Base-by-base conservation (phyloP, 2,797 vertebrate species). In the Molossus alvarezi region DNA sequence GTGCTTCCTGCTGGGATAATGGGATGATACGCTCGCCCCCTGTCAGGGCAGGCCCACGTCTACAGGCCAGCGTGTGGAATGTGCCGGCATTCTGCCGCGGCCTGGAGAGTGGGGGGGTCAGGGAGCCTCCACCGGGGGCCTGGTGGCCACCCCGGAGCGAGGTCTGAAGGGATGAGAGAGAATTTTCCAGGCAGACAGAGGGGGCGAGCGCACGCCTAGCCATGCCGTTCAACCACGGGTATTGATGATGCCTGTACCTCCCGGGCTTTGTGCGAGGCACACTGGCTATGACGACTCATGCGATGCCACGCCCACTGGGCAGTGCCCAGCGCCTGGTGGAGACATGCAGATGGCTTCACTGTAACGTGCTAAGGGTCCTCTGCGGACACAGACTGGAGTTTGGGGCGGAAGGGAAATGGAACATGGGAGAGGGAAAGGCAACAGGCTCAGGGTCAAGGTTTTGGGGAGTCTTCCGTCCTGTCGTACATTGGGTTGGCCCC, bases 281-380 rank as follows among this genome's bases (percentile, higher is more conserved):
- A 5, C 55, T 12, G 48, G n/a, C 7, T n/a, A 13, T 45, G 21
- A 71, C 37, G 48, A 9, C 33, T 5, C 6, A 1, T 10, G 41
- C 62, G 13, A 11, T 1, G 21, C 13, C 0, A 1, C 60, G 4
- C 1, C 13, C 18, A 10, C 67, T 0, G 0, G n/a, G 53, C 3
- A 0, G 25, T 6, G 6, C 5, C 3, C 8, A 9, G 0, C 64
- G 53, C 25, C 4, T 8, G n/a, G 37, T 8, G 65, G 27, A 55
- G 58, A 27, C 41, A 1, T 10, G 27, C n/a, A 1, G 18, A 2
- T 4, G 33, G 6, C n/a, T 23, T 75, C 17, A 3, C 0, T 9
- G 20, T 51, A 0, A 1, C 2, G 27, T 5, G 25, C 48, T 53
- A 1, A 11, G 12, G 55, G 55, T n/a, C 48, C 37, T 37, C 69